A percentile compares a stretch with the other conserved stretches of the same genome.
Evolutionary conservation across 2,113 vertebrate species (phyloP).

Genomic region (Pteropus alecto): DNA sequence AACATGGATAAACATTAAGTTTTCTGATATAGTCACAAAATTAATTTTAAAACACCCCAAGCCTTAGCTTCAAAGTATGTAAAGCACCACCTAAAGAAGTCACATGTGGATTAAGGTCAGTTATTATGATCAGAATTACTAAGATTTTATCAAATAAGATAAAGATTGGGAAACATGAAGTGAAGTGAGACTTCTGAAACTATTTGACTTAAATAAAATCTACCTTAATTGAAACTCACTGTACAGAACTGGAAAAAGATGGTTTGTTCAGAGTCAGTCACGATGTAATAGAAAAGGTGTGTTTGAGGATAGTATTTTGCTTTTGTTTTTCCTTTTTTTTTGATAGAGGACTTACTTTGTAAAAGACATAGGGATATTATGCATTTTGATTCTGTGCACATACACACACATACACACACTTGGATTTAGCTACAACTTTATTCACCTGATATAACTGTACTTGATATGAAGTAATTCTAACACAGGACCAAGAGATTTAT

Average conservation of each 20-base stretch:
- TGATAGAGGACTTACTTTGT: too few relatives aligned
- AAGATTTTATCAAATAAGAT: background rate
- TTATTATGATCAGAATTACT: background rate
- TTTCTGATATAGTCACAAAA: background rate
- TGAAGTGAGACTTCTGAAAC: background rate
- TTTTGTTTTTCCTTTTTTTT: too few relatives aligned
- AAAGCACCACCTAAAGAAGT: background rate
- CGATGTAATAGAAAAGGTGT: background rate
- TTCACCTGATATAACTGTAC: background rate
- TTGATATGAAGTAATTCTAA: background rate
- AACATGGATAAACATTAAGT: background rate
- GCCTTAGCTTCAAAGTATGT: background rate
- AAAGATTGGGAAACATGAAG: background rate
- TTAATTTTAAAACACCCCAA: background rate
- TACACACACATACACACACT: too few relatives aligned
- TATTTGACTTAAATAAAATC: background rate
- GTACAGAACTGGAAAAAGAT: background rate
- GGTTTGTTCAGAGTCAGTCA: background rate
- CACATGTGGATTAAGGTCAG: background rate
- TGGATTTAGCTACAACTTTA: background rate
- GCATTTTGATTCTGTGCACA: too few relatives aligned
- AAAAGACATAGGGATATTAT: too few relatives aligned
- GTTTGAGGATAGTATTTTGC: background rate
- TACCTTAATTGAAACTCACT: background rate
- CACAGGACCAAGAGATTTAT: background rate